Base-by-base conservation (phyloP, 2,113 vertebrate genomes). In the Nipponia nippon region DNA sequence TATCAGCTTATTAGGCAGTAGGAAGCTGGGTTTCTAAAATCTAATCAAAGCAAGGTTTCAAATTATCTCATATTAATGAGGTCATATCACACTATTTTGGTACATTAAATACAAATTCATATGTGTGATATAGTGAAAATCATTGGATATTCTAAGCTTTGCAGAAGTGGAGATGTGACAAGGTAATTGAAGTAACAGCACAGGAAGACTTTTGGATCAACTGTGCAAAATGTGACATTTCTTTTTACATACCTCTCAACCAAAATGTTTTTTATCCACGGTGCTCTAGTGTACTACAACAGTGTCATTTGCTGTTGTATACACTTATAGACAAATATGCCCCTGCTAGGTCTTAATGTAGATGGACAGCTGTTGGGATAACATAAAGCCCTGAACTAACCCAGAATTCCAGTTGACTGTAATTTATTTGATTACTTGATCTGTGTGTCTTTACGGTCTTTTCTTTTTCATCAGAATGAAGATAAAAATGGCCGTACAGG, bases 231-330 rank as follows among this genome's bases (percentile, higher is more conserved):
- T 6, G 10, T 42, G 49, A 25, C 11, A 18, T 9, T 42, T 42
- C 4, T 76, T 79, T 92, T n/a, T 25, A 17, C 17, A 20, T 4
- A 20, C 7, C 6, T 72, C 58, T 69, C 0, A 0, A 17, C 8
- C 9, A 58, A 42, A 66, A 36, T 9, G 1, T 0, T 20, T 78
- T 65, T 82, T 44, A 66, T 22, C 5, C 34, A 23, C 2, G 0
- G 4, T 40, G 14, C 34, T 73, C 13, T 52, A 53, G 6, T 70
- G 13, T 21, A 3, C 27, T 53, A 25, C 52, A 80, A 20, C 16
- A 69, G 11, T 7, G 26, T 13, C 3, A 18, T 67, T 71, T 67
- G 26, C 25, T 34, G 13, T 23, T 25, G 20, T 20, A 46, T 44
- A 23, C 20, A 38, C 11, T 42, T 70, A 13, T 2, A 76, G 19